Conservation (phyloP, 2,888 invertebrate species). For the Conus canariensis region DNA sequence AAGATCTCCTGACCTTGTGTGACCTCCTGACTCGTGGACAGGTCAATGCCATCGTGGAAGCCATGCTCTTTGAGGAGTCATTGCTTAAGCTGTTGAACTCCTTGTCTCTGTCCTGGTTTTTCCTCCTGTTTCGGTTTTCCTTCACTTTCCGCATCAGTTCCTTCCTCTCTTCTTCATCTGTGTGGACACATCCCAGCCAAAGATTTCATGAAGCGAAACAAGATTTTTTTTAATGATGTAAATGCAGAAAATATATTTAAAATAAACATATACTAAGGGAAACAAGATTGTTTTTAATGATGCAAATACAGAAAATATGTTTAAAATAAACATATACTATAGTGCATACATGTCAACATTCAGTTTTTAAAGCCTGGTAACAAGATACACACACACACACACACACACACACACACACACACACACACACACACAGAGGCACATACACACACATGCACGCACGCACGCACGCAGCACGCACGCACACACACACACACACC, state of each 20-base stretch:
- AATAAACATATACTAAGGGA: too few species aligned
- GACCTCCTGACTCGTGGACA: not conserved
- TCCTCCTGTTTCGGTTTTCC: constrained; percentile 84
- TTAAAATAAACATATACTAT: too few species aligned
- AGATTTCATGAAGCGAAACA: too few species aligned
- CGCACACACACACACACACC: too few species aligned
- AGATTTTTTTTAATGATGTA: too few species aligned
- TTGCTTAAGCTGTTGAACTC: not conserved
- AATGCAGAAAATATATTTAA: too few species aligned
- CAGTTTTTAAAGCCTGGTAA: too few species aligned
- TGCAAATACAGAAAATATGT: too few species aligned
- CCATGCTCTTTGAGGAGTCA: not conserved
- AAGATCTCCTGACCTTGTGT: too few species aligned
- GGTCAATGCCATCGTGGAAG: not conserved
- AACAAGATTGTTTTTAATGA: too few species aligned
- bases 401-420: not conserved
- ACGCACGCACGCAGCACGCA: too few species aligned
- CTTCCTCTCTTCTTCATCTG: constrained; percentile 86
- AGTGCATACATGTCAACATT: too few species aligned
- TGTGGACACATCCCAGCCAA: constrained; percentile 17
- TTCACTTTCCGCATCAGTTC: constrained; percentile 91
- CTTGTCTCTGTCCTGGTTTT: constrained; percentile 1
- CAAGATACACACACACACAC: not conserved
- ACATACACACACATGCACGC: not conserved
- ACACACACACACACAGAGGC: not conserved